Evolutionary conservation across 2,888 invertebrate genomes (phyloP).

Genomic region (Cryptocephalus primarius): DNA sequence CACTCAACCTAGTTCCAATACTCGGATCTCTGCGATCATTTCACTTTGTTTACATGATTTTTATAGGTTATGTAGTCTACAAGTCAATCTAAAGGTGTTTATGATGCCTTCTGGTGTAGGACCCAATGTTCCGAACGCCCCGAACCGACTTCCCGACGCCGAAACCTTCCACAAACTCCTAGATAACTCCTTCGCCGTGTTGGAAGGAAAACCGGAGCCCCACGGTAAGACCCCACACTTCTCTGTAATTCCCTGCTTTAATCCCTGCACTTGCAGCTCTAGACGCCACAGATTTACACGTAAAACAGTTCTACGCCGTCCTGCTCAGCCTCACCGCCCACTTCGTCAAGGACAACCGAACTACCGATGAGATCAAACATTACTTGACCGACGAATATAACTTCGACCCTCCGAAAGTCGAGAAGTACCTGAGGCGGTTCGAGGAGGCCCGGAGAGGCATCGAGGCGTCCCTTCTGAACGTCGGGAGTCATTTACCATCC

Average conservation of each 20-base stretch:
- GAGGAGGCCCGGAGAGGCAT: conserved; percentile 23
- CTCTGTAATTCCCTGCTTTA: no score
- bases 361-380: conserved; percentile 19
- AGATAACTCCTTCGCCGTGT: conserved; percentile 23
- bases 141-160: no score
- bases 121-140: no score
- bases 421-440: conserved; percentile 24
- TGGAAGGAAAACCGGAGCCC: conserved; percentile 18
- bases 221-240: conserved; percentile 16
- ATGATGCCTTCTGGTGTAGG: no score
- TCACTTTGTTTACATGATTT: no score
- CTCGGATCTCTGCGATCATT: no score
- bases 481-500: conserved; percentile 39
- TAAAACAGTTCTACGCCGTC: conserved; percentile 27
- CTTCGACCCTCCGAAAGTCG: conserved; percentile 17
- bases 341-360: conserved; percentile 24
- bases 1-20: no score
- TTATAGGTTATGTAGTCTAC: no score
- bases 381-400: conserved; percentile 24
- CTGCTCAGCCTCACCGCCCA: conserved; percentile 26
- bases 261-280: no score
- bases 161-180: conserved; percentile 14
- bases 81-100: no score
- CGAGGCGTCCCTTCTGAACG: conserved; percentile 27
- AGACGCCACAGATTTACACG: neutral